Base-by-base conservation (phyloP, 2,888 invertebrate species). In the Heteromurus nitidus region DNA sequence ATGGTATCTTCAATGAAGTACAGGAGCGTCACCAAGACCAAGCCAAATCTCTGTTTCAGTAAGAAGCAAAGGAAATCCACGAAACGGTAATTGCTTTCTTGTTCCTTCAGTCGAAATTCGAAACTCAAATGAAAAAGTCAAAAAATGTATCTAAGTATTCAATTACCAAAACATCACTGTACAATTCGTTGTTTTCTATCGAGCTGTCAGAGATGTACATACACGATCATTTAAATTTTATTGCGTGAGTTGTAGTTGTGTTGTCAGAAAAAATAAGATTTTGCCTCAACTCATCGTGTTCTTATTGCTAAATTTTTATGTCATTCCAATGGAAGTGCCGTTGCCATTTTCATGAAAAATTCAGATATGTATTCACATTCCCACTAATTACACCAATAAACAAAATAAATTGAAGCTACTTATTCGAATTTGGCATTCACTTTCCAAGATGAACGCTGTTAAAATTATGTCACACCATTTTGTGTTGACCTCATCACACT, bases 401-500 rank as follows among this genome's bases (percentile, higher is more conserved):
- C n/a, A 5, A 3, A 13, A 47, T 47, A 47, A 3, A 47, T 47
- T 16, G 13, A 13, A 47, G 47, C 47, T 11, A 47, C n/a, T n/a
- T n/a, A n/a, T 16, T 47, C 47, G n/a, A n/a, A 16, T 47, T 47
- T 47, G 47, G n/a, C 47, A 47, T 47, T 47, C 47, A 47, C 47
- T 47, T 47, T 47, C n/a, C n/a, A 16, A 47, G 36, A 5, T 5
- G 47, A 47, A 47, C 44, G 44, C 44, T 60, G 72, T 60, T 26
- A 72, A 60, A 72, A 72, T 72, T 72, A 72, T 72, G 72, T 72
- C 72, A 70, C 36, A 60, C 72, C 72, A 60, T 44, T 72, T 70
- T 44, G 24, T 58, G 44, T 60, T 72, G 72, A 60, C 72, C 72
- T 58, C 44, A 22, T 44, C 60, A 16, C 36, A 58, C 36, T 36